Base-by-base conservation (phyloP, 2,888 invertebrate species). In the Ophonus ardosiacus region DNA sequence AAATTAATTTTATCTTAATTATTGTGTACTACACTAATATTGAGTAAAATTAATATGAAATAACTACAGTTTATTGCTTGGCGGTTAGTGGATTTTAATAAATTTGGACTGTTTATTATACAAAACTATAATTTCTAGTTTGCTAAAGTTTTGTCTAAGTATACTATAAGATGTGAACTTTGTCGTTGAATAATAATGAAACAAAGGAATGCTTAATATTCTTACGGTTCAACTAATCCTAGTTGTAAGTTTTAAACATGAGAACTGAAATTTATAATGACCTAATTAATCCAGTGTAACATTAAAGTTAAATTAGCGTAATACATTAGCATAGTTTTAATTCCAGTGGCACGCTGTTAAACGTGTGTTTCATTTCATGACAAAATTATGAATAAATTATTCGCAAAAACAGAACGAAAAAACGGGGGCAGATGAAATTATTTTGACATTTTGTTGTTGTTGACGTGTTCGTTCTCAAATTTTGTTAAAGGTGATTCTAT, bases 341-440 rank as follows among this genome's bases (percentile, higher is more conserved):
- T 51, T 51, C 43, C 43, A 5, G 13, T 51, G 43, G 10, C 10
- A 51, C 13, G 13, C 43, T 10, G 43, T 51, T 10, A 51, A 51
- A 51, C 43, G 10, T 51, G 43, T 51, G 43, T 51, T 51, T 51
- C 43, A 51, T 51, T 51, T 13, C 43, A 51, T 8, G 43, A 51
- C 38, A 68, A 31, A 68, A 68, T 68, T 68, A 68, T 68, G 68
- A 68, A 68, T 38, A 24, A 68, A 68, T 68, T 68, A 68, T 68
- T 31, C 15, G 38, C 24, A 63, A 51, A 51, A 51, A 51, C 43
- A 51, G 8, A 10, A 51, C 43, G 43, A 7, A 51, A 8, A 51
- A 51, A 51, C 43, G 8, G 43, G 43, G 43, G 13, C 13, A 6
- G 10, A 13, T 13, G 13, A 51, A 51, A 51, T 31, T 15, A 68